These are phyloP conservation scores for Solenopsis invicta DNA, from an alignment of 1,140 invertebrate genomes.

Conservation along the genomic window DNA sequence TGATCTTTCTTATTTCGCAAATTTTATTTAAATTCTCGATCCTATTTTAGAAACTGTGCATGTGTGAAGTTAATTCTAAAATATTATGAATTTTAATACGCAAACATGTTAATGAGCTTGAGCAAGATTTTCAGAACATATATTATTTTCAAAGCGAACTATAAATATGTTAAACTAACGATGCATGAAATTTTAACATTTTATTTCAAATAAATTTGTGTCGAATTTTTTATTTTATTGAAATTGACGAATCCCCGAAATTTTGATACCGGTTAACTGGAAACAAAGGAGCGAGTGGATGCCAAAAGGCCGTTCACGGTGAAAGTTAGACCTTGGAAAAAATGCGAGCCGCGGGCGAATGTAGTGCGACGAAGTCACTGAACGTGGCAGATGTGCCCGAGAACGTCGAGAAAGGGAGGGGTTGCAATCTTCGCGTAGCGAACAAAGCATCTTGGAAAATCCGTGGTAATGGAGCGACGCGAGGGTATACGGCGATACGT, in stretches of 20 bases:
- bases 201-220: neutral
- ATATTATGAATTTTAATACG: neutral
- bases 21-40: neutral
- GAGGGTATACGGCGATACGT: constrained; percentile 48
- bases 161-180: neutral
- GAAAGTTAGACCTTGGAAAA: neutral
- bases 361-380: constrained; percentile 34
- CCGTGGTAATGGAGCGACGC: constrained; percentile 64
- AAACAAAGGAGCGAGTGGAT: neutral
- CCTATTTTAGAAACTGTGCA: neutral
- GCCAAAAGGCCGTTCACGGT: neutral
- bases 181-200: neutral
- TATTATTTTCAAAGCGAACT: neutral
- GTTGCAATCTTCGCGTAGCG: constrained; percentile 44
- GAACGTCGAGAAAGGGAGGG: neutral
- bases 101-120: neutral
- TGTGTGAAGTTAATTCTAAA: neutral
- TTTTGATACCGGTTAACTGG: neutral
- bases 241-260: neutral
- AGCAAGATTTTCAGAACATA: neutral
- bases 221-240: neutral
- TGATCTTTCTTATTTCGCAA: neutral
- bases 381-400: constrained; percentile 34
- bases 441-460: constrained; percentile 65
- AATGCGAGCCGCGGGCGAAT: constrained; percentile 5